A percentile compares a stretch with the other conserved stretches of the same genome.
phyloP scores from a whole-genome alignment of 2,888 invertebrate species.

The Trissolcus japonicus region DNA sequence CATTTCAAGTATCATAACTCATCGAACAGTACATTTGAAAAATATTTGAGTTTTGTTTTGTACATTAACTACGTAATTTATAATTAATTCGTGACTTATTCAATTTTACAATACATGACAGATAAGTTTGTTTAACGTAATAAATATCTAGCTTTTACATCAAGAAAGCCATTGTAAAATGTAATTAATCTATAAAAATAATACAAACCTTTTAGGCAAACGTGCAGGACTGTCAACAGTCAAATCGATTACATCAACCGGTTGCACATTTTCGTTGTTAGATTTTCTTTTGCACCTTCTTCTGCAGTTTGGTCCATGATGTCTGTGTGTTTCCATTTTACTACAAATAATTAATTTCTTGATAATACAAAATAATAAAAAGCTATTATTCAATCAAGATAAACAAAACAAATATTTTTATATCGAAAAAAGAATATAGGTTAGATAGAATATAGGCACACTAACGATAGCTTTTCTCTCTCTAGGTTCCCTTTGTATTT shows the following conservation, averaged over 20 bases:
- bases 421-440: neutral
- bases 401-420: neutral
- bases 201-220: neutral
- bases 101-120: too few species aligned
- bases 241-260: slow-evolving; percentile 17
- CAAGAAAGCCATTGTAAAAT: neutral
- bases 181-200: neutral
- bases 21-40: too few species aligned
- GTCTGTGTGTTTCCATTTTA: neutral
- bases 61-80: too few species aligned
- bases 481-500: neutral
- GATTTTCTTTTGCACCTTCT: slow-evolving; percentile 3
- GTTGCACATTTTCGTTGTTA: slow-evolving; percentile 16
- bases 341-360: neutral
- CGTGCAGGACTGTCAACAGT: slow-evolving; percentile 13
- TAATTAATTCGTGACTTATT: too few species aligned
- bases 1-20: too few species aligned
- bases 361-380: neutral
- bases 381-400: neutral
- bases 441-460: too few species aligned
- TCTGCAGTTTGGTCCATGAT: neutral
- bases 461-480: too few species aligned
- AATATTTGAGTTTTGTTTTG: too few species aligned
- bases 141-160: neutral
- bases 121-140: neutral